These are phyloP conservation scores for Pachymerium ferrugineum DNA, from an alignment of 2,888 invertebrate species.

Conservation along the genomic window DNA sequence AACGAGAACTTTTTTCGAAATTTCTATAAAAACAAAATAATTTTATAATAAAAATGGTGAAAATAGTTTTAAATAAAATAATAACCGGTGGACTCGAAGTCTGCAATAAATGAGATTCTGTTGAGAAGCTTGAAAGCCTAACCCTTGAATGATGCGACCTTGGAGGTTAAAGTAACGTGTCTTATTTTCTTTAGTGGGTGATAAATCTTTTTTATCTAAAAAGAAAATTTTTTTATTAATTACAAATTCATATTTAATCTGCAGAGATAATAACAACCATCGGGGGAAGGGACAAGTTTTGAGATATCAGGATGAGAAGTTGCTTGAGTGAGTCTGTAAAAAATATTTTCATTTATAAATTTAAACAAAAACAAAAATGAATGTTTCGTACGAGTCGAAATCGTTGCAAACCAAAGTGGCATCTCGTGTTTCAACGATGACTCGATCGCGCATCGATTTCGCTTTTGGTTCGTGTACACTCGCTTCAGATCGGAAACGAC, in stretches of 20 bases:
- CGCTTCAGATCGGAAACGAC: slow-evolving; percentile 49
- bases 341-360: slow-evolving; percentile 35
- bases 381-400: slow-evolving; percentile 21
- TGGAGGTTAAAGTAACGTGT: slow-evolving; percentile 20
- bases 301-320: slow-evolving; percentile 50
- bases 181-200: slow-evolving; percentile 41
- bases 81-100: not conserved
- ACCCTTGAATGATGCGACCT: slow-evolving; percentile 19
- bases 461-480: slow-evolving; percentile 47
- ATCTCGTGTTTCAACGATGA: slow-evolving; percentile 24
- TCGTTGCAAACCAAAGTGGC: not conserved
- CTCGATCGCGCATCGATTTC: slow-evolving; percentile 29
- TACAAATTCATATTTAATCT: too few relatives aligned
- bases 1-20: slow-evolving; percentile 17
- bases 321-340: slow-evolving; percentile 44
- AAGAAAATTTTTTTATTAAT: too few relatives aligned
- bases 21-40: not conserved
- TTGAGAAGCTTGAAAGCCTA: not conserved
- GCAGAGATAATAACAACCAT: too few relatives aligned
- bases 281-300: slow-evolving; percentile 39
- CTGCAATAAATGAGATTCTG: slow-evolving; percentile 9
- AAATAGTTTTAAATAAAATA: not conserved
- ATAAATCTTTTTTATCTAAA: not conserved
- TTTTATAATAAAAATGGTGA: not conserved
- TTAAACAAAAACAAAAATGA: not conserved